Evolutionary conservation across 2,113 vertebrate species (phyloP).

Genomic region (Oncorhynchus gorbuscha): DNA sequence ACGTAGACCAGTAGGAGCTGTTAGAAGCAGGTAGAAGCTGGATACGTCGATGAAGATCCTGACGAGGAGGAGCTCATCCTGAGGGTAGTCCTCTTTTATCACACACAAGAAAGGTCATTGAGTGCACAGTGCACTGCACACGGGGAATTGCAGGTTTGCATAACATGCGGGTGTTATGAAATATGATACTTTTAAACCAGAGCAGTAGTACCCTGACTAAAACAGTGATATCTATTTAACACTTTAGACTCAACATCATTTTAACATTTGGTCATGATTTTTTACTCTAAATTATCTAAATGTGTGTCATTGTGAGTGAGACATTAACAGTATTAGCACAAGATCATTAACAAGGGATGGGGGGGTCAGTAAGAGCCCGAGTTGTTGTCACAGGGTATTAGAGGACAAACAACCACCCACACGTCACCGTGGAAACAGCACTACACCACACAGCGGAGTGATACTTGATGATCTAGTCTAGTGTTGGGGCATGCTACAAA

Average conservation of each 20-base stretch:
- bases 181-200: no score
- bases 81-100: conserved; percentile 82
- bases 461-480: no score
- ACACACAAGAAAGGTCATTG: not conserved
- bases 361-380: not conserved
- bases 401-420: conserved; percentile 1
- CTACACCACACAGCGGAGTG: not conserved
- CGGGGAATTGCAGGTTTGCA: no score
- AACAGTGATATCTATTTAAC: no score
- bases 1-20: conserved; percentile 37
- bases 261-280: no score
- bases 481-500: not conserved
- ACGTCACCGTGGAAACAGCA: not conserved
- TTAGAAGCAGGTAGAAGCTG: conserved; percentile 85
- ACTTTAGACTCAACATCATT: no score
- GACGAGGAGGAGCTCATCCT: conserved; percentile 86
- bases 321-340: not conserved
- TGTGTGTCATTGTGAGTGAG: not conserved
- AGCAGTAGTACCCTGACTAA: no score
- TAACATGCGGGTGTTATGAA: no score
- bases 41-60: conserved; percentile 79
- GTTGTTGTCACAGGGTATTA: not conserved
- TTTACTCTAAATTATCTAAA: not conserved
- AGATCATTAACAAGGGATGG: not conserved
- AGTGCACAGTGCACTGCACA: not conserved